Evolutionary conservation across 2,113 vertebrate genomes (phyloP).

Genomic region (Murina feae): DNA sequence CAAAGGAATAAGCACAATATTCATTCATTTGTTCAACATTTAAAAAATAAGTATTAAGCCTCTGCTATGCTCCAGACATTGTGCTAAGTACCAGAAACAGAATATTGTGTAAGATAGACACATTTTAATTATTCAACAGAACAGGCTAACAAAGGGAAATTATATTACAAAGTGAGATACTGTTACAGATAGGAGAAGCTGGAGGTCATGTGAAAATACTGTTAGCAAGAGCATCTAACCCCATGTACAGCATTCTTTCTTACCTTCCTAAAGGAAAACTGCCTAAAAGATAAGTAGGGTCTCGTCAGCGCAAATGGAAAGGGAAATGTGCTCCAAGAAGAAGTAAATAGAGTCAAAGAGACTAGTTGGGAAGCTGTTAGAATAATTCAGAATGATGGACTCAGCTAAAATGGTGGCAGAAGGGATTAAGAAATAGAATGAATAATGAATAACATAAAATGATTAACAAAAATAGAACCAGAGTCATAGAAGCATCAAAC

Average conservation of each 20-base stretch:
- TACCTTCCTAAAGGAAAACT: neutral
- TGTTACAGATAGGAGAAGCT: neutral
- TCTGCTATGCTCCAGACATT: neutral
- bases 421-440: neutral
- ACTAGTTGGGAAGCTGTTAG: neutral
- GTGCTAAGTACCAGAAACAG: neutral
- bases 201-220: neutral
- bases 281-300: neutral
- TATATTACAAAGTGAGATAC: neutral
- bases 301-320: neutral
- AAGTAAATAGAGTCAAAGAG: neutral
- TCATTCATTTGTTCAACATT: neutral
- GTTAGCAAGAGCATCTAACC: neutral
- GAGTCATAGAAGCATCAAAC: too few relatives aligned
- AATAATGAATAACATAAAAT: too few relatives aligned
- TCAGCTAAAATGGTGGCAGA: neutral
- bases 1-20: neutral
- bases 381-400: neutral
- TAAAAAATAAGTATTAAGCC: neutral
- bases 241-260: neutral
- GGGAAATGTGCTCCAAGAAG: neutral
- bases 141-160: neutral
- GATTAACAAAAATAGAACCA: too few relatives aligned
- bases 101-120: neutral
- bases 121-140: neutral